Conservation (phyloP, 2,113 vertebrate species). For the Platysternon megacephalum region DNA sequence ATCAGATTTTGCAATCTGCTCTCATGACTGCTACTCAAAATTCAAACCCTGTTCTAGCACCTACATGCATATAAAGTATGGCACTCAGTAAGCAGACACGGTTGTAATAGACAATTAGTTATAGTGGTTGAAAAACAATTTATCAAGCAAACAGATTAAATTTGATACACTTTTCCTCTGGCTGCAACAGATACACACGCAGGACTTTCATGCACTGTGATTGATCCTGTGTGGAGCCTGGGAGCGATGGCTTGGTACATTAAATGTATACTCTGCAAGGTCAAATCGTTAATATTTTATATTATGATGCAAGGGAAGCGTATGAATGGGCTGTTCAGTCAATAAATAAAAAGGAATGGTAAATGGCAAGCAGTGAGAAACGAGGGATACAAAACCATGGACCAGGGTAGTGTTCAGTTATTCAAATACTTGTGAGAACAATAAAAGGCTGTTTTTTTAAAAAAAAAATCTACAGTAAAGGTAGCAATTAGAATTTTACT, state of each 20-base stretch:
- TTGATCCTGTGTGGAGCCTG: accelerated
- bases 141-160: background rate
- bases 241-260: accelerated
- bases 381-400: background rate
- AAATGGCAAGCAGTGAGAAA: background rate
- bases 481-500: background rate
- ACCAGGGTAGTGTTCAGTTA: background rate
- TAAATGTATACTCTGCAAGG: background rate
- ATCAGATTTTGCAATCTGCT: background rate
- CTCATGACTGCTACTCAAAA: background rate
- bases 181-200: background rate
- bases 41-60: background rate
- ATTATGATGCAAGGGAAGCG: background rate
- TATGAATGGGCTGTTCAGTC: background rate
- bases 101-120: background rate
- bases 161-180: background rate
- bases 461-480: background rate
- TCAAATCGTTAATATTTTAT: background rate
- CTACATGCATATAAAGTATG: background rate
- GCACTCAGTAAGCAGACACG: background rate
- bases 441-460: background rate
- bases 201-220: background rate
- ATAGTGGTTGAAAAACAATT: background rate
- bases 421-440: background rate
- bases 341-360: background rate